Base-by-base conservation (phyloP, 2,797 vertebrate genomes). In the Xerus rutilus region DNA sequence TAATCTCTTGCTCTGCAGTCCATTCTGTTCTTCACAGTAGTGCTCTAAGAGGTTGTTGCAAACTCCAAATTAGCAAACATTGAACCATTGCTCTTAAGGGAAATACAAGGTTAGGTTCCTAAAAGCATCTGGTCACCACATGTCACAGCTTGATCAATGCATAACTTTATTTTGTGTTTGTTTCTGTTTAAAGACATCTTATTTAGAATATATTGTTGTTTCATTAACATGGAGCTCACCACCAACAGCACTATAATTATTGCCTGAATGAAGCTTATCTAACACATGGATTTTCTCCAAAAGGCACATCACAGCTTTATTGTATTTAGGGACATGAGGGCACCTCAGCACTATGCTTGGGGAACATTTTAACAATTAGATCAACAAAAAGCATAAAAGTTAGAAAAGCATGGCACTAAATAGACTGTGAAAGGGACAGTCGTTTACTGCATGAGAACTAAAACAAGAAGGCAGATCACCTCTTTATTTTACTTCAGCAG, bases 231-330 rank as follows among this genome's bases (percentile, higher is more conserved):
- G 65, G 45, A 86, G 77, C 30, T 84, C 25, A 74, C 2, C 10
- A 35, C 45, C 49, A 88, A 32, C 4, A 59, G n/a, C 5, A 47
- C 72, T 69, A 3, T 79, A 91, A 65, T 54, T 92, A 13, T 85
- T 49, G 28, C 43, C 83, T 82, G 47, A 90, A 95, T 69, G 32
- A 94, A 94, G 15, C 35, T 92, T 82, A 78, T 54, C 59, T 89
- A 83, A 86, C 35, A 52, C 54, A 57, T 2, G 0, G 30, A 32
- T 88, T 77, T 85, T 94, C 62, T 94, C 65, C n/a, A 4, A 77
- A 91, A 83, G 14, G 64, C 47, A 79, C 12, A 59, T 77, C 39
- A 62, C 2, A 70, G 10, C 6, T 13, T 81, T 85, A 35, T 65
- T 74, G 73, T 21, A 65, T 64, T 93, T 79, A 79, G n/a, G 49